These are phyloP conservation scores for Ethmia dodecea DNA, from an alignment of 2,888 invertebrate species.

Conservation along the genomic window DNA sequence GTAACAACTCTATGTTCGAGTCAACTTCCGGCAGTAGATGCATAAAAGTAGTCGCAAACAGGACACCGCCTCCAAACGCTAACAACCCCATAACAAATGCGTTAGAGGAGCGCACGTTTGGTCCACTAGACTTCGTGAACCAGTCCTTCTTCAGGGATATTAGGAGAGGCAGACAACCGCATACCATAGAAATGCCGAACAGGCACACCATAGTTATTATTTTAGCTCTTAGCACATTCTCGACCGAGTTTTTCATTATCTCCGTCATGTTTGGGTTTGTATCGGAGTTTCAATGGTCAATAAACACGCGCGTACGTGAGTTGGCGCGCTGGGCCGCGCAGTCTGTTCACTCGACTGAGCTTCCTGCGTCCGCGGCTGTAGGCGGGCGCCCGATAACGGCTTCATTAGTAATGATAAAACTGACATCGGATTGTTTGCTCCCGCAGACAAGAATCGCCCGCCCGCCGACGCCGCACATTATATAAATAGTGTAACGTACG, in stretches of 20 bases:
- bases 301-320: neutral
- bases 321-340: conserved; percentile 17
- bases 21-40: conserved; percentile 89
- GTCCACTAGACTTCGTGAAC: conserved; percentile 60
- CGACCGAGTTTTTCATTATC: conserved; percentile 33
- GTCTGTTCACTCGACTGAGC: conserved; percentile 42
- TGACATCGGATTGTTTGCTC: conserved; percentile 41
- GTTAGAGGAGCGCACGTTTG: conserved; percentile 68
- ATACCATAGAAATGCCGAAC: conserved; percentile 84
- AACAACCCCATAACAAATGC: conserved; percentile 79
- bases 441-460: no score
- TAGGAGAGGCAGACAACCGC: conserved; percentile 86
- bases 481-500: no score
- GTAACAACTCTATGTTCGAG: conserved; percentile 80
- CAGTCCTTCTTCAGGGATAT: conserved; percentile 82
- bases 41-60: conserved; percentile 88
- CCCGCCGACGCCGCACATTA: no score
- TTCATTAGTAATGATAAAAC: conserved; percentile 63
- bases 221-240: conserved; percentile 82
- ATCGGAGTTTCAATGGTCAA: neutral
- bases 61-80: conserved; percentile 89
- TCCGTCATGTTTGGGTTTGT: neutral
- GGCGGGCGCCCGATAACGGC: conserved; percentile 60
- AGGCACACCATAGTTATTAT: conserved; percentile 87
- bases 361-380: conserved; percentile 42